Evolutionary conservation across 1,140 invertebrate species (phyloP), one percentile per base, ranked within the genome.

Genomic region (Drosophila lowei): DNA sequence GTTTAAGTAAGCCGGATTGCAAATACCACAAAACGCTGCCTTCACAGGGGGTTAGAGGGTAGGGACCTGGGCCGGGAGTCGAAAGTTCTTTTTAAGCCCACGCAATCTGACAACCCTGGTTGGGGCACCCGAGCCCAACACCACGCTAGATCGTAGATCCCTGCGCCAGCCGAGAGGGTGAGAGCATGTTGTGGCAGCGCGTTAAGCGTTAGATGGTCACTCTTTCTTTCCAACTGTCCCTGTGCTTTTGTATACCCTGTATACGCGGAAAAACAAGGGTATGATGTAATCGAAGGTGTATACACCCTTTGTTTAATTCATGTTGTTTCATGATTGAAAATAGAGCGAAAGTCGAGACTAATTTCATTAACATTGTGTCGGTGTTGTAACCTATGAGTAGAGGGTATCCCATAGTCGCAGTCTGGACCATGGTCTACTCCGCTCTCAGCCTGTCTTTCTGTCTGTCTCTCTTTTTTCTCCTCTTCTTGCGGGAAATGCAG

Each of bases 61-160:
- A 11, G 8, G 28, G 15, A 41, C 7, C 23, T 15, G 44, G 30
- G 13, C 23, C 28, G 46, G 21, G 18, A 18, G 1, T 16, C 30
- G 48, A 78, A 74, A 78, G 72, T 76, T 84, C 62, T 80, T 71
- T 79, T 80, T 80, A 80, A 85, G 80, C 80, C 81, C 77, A 81
- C 79, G 59, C 72, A 58, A 54, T 47, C 46, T 47, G 62, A 61
- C 59, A 44, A 13, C 11, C 34, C 34, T 38, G 34, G 9, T 13
- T 38, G 34, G 34, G 11, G 9, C 1, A 1, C 34, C 30, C 30
- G 56, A 58, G 57, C 54, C 42, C 55, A 53, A 49, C 72, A 61
- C 53, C n/a, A 11, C 61, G 21, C 47, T 63, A 66, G 48, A 64
- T 64, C 63, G 16, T 21, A 6, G 18, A 9, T 15, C 60, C 34